Evolutionary conservation across 2,797 vertebrate species (phyloP).

Genomic region (Alectoris magna): DNA sequence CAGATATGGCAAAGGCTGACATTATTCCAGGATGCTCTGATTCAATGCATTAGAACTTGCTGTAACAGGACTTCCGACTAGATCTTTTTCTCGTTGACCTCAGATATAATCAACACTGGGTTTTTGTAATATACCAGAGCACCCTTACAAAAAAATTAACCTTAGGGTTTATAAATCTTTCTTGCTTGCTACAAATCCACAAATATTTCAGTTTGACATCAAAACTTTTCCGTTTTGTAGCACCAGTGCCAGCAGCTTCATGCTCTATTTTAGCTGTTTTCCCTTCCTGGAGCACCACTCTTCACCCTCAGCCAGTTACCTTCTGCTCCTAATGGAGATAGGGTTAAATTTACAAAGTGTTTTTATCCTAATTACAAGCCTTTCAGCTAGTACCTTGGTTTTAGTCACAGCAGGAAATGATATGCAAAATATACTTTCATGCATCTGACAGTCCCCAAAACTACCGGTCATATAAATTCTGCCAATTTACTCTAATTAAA

Average conservation of each 20-base stretch:
- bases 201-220: neutral
- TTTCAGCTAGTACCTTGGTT: conserved; percentile 50
- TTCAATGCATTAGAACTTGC: neutral
- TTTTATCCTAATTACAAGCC: conserved; percentile 69
- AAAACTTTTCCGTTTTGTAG: neutral
- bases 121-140: neutral
- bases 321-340: neutral
- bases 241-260: neutral
- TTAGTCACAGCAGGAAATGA: conserved; percentile 63
- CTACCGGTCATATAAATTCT: conserved; percentile 79
- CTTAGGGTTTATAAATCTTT: neutral
- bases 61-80: neutral
- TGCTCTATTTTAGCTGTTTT: neutral
- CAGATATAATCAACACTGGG: neutral
- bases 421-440: conserved; percentile 71
- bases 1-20: rapidly evolving
- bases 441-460: conserved; percentile 73
- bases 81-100: neutral
- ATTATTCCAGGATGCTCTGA: neutral
- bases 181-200: neutral
- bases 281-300: neutral
- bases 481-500: conserved; percentile 80
- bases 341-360: conserved; percentile 54
- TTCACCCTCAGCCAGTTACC: neutral
- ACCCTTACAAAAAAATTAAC: neutral